Evolutionary conservation across 2,113 vertebrate genomes (phyloP), one percentile per base, ranked within the genome.

Genomic region (Calidris pygmaea): DNA sequence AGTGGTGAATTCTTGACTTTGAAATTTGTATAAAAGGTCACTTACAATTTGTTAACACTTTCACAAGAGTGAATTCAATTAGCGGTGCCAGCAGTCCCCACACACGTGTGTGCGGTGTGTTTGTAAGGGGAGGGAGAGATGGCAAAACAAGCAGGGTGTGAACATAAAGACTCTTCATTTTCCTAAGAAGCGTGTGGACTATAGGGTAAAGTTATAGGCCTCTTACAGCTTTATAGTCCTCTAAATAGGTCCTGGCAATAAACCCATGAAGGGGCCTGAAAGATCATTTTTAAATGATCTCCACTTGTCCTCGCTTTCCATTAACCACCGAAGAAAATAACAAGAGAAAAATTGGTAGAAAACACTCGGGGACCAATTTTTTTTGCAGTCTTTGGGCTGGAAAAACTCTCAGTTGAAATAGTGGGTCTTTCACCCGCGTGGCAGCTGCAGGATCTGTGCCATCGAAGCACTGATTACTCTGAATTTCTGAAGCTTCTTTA

Each of bases 51-150:
- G 97, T 96, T 96, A 95, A 93, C 7, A 55, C 81, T 96, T 95
- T 97, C 90, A 58, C 85, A 7, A 70, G 95, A 88, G 87, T 85
- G 91, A 96, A 97, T 97, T 98, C 97, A 98, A 97, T 98, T 97
- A 98, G 96, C 5, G 2, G 88, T 14, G 74, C 2, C 1, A 2
- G 32, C 13, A 16, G 79, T 18, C 56, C 79, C 92, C 5, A 15
- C 56, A 10, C 26, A 14, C 16, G 17, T 1, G 21, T 1, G 34
- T 53, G 80, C 0, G 58, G n/a, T 41, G 83, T 48, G 66, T 76
- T 89, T 29, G 47, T 17, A 55, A 56, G 50, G 55, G 32, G 56
- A 32, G 23, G 15, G 56, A 41, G 62, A 59, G 11, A 1, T 19
- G 78, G 84, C 47, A n/a, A 52, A 79, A 52, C 35, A 39, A 59